A percentile compares a stretch with the other conserved stretches of the same genome.
These are phyloP conservation scores for Notolepis coatsorum DNA, from an alignment of 2,797 vertebrate genomes.

Conservation along the genomic window DNA sequence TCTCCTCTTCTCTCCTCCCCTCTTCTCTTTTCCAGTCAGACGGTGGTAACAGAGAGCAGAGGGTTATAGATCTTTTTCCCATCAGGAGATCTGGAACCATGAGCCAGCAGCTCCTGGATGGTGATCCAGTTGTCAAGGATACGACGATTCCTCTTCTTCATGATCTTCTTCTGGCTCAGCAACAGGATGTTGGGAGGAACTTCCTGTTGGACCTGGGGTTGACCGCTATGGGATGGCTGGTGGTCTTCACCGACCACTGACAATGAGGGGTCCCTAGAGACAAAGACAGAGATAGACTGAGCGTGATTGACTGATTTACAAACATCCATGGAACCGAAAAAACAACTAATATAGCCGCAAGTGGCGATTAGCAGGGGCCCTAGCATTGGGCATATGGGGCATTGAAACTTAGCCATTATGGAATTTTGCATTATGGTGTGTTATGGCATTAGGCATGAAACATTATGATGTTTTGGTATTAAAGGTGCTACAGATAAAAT, in stretches of 20 bases:
- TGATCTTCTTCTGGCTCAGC: conserved; percentile 84
- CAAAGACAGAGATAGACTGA: neutral
- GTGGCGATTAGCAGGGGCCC: too few relatives aligned
- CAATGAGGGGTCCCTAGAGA: conserved; percentile 40
- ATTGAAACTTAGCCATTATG: too few relatives aligned
- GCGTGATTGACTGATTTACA: too few relatives aligned
- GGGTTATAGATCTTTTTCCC: conserved; percentile 86
- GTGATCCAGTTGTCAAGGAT: conserved; percentile 91
- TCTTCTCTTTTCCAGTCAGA: conserved; percentile 45
- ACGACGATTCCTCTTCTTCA: conserved; percentile 83
- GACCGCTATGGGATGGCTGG: neutral
- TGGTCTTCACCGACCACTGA: conserved; percentile 6
- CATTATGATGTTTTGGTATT: too few relatives aligned
- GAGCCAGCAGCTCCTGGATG: conserved; percentile 90
- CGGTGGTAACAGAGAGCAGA: conserved; percentile 87
- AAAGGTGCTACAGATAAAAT: too few relatives aligned
- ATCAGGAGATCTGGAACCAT: conserved; percentile 79
- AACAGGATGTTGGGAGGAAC: conserved; percentile 70
- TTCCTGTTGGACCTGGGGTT: conserved; percentile 11
- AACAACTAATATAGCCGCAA: too few relatives aligned
- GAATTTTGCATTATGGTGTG: too few relatives aligned
- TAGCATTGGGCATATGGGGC: too few relatives aligned
- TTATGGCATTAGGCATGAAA: too few relatives aligned
- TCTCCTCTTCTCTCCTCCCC: neutral
- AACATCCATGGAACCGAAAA: too few relatives aligned